Evolutionary conservation across 2,797 vertebrate species (phyloP).

Genomic region (Pseudochromis fuscus): DNA sequence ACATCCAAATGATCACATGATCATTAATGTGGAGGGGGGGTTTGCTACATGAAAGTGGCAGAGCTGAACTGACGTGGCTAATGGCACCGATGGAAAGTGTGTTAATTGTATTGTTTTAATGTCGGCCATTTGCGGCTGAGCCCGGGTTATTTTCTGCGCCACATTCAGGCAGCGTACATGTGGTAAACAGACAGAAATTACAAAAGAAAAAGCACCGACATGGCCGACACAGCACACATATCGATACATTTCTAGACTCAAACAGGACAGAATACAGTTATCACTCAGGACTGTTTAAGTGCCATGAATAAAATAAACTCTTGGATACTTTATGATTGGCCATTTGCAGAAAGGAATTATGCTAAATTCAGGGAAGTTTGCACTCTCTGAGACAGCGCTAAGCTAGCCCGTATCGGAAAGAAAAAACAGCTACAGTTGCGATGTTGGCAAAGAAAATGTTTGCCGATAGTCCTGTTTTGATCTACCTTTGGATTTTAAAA

Average conservation of each 20-base stretch:
- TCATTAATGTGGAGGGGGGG: constrained; percentile 67
- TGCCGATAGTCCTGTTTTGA: too few relatives aligned
- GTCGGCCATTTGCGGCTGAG: constrained; percentile 46
- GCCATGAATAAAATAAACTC: too few relatives aligned
- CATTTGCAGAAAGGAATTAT: too few relatives aligned
- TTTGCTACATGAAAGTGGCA: constrained; percentile 60
- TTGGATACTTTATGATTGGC: too few relatives aligned
- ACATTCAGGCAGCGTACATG: constrained; percentile 52
- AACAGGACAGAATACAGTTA: constrained; percentile 41
- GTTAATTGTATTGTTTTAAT: constrained; percentile 60
- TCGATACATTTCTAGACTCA: constrained; percentile 27
- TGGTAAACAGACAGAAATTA: constrained; percentile 46
- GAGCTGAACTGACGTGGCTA: constrained; percentile 70
- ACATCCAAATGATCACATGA: constrained; percentile 82
- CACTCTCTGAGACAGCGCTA: too few relatives aligned
- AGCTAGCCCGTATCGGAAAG: too few relatives aligned
- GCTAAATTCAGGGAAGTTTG: too few relatives aligned
- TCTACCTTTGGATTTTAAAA: too few relatives aligned
- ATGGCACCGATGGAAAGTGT: constrained; percentile 64
- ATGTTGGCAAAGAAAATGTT: background rate
- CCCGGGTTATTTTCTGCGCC: constrained; percentile 1
- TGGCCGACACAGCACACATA: constrained; percentile 41
- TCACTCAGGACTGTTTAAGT: constrained; percentile 17
- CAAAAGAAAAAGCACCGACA: constrained; percentile 25
- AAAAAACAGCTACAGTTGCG: too few relatives aligned